Evolutionary conservation across 53 echinoderm and acorn worm species (phyloP).

Genomic region (Actinopyga echinites): DNA sequence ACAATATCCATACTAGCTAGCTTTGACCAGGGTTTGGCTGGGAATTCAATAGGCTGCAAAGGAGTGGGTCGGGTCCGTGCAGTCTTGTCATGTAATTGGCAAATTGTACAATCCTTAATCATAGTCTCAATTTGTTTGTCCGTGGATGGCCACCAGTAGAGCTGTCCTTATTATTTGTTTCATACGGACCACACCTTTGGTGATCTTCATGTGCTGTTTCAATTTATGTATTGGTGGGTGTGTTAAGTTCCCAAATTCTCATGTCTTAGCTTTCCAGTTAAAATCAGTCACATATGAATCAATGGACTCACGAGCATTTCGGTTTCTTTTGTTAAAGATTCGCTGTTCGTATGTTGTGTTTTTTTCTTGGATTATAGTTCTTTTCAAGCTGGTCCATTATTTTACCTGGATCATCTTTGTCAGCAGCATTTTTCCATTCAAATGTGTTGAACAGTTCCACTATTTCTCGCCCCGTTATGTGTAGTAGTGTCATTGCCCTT

Average conservation of each 20-base stretch:
- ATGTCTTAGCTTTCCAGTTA: not conserved
- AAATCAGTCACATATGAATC: conserved; percentile 17
- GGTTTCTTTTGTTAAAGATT: conserved; percentile 33
- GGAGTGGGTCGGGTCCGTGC: conserved; percentile 26
- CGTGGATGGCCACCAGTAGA: conserved; percentile 70
- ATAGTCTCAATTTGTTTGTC: conserved; percentile 35
- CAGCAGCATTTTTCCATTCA: not conserved
- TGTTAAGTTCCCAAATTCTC: no score
- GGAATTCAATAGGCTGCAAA: not conserved
- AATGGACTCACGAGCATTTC: conserved; percentile 33
- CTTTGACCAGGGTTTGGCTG: not conserved
- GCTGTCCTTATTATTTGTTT: conserved; percentile 55
- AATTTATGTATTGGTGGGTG: conserved; percentile 39
- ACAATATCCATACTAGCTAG: not conserved
- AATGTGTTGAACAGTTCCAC: not conserved
- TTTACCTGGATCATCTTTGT: not conserved
- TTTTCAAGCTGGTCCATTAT: not conserved
- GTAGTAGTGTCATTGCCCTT: not conserved
- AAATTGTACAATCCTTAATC: conserved; percentile 42
- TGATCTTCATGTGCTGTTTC: conserved; percentile 58
- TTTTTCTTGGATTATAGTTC: conserved; percentile 25
- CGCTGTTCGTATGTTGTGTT: conserved; percentile 44
- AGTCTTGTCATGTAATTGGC: conserved; percentile 61
- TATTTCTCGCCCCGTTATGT: not conserved
- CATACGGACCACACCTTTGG: conserved; percentile 61